Evolutionary conservation across 2,888 invertebrate genomes (phyloP).

Genomic region (Aleiodes alternator): DNA sequence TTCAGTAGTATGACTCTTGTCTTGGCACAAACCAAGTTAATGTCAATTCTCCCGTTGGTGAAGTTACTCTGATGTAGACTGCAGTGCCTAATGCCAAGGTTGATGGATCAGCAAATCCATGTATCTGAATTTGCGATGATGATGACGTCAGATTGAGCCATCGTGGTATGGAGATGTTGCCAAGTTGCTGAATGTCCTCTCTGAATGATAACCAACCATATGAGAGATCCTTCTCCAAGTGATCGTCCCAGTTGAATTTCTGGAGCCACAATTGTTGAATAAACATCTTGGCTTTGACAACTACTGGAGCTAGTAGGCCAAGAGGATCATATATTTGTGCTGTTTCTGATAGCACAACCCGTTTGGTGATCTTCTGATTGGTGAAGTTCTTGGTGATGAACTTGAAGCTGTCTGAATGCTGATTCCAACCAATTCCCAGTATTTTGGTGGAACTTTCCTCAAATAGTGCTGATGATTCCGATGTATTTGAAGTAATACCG

Average conservation of each 20-base stretch:
- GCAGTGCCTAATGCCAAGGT: constrained; percentile 39
- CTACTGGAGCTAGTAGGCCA: constrained; percentile 39
- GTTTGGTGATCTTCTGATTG: constrained; percentile 27
- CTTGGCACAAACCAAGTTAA: constrained; percentile 52
- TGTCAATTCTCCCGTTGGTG: constrained; percentile 30
- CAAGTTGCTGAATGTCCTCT: constrained; percentile 12
- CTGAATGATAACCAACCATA: not conserved
- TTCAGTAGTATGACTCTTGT: constrained; percentile 54
- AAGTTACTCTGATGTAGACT: constrained; percentile 38
- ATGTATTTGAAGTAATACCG: not conserved
- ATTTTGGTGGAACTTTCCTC: constrained; percentile 31
- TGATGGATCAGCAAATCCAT: constrained; percentile 58
- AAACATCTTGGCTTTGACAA: constrained; percentile 46
- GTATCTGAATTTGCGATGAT: constrained; percentile 31
- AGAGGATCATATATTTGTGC: constrained; percentile 48
- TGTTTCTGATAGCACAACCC: constrained; percentile 34
- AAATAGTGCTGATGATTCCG: not conserved
- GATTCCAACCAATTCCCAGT: constrained; percentile 49
- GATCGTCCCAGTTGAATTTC: constrained; percentile 44
- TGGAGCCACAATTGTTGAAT: constrained; percentile 44
- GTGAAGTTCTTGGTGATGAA: not conserved
- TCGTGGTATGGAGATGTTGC: constrained; percentile 31
- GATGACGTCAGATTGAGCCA: constrained; percentile 32
- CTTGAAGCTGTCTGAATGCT: constrained; percentile 37
- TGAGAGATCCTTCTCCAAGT: not conserved